Evolutionary conservation across 2,888 invertebrate species (phyloP).

Genomic region (Boloria euphrosyne): DNA sequence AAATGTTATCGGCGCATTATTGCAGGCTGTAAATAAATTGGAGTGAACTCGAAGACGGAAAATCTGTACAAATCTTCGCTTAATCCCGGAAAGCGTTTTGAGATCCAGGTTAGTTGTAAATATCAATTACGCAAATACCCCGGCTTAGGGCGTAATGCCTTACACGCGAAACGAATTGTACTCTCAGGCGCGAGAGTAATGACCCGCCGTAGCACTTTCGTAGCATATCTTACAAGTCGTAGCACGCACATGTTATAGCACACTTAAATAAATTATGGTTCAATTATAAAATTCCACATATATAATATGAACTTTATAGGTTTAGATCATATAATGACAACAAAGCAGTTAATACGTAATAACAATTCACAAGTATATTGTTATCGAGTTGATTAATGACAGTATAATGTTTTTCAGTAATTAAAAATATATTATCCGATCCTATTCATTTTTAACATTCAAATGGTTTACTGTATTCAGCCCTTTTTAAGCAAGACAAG

Average conservation of each 20-base stretch:
- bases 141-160: slow-evolving; percentile 62
- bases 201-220: slow-evolving; percentile 28
- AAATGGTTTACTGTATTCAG: too few relatives aligned
- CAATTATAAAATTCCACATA: neutral
- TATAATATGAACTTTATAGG: neutral
- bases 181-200: slow-evolving; percentile 44
- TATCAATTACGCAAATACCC: slow-evolving; percentile 80
- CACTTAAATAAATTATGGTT: slow-evolving; percentile 7
- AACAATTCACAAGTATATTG: too few relatives aligned
- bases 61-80: slow-evolving; percentile 74
- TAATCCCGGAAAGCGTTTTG: slow-evolving; percentile 72
- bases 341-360: too few relatives aligned
- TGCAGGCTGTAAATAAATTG: slow-evolving; percentile 69
- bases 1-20: slow-evolving; percentile 56
- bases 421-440: too few relatives aligned
- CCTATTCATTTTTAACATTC: too few relatives aligned
- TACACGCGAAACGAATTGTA: slow-evolving; percentile 50
- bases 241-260: slow-evolving; percentile 20
- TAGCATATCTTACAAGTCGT: slow-evolving; percentile 13
- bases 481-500: too few relatives aligned
- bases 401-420: too few relatives aligned
- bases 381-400: too few relatives aligned
- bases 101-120: slow-evolving; percentile 81
- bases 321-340: too few relatives aligned
- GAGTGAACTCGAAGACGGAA: slow-evolving; percentile 68